Conservation (phyloP, 1,140 invertebrate genomes). For the Stegodyphus dumicola region DNA sequence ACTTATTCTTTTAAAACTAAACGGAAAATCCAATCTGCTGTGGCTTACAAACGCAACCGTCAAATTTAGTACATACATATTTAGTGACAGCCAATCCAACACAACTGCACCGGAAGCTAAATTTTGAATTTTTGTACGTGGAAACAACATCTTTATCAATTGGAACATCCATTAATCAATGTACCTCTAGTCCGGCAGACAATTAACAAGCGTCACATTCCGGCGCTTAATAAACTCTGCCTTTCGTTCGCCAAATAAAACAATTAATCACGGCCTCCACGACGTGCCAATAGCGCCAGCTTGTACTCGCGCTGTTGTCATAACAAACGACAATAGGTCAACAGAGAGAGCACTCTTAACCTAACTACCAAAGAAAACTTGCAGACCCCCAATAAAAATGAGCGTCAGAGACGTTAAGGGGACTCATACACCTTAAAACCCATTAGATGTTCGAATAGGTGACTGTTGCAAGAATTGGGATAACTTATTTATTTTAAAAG, state of each 20-base stretch:
- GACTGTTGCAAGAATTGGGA: too few species aligned
- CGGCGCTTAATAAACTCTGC: constrained; percentile 31
- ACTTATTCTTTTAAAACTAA: too few species aligned
- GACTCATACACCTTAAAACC: too few species aligned
- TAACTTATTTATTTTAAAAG: too few species aligned
- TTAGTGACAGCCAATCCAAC: too few species aligned
- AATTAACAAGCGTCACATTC: constrained; percentile 46
- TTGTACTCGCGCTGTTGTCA: constrained; percentile 9
- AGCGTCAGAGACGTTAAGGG: too few species aligned
- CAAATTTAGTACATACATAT: too few species aligned
- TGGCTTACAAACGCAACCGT: too few species aligned
- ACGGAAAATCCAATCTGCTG: too few species aligned
- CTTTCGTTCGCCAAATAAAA: constrained; percentile 43
- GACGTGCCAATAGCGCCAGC: constrained; percentile 46
- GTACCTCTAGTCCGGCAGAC: constrained; percentile 4
- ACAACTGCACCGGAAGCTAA: not conserved
- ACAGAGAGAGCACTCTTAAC: not conserved
- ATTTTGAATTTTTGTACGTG: constrained; percentile 13
- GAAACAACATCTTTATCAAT: not conserved
- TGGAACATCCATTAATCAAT: constrained; percentile 43
- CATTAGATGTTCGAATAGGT: too few species aligned
- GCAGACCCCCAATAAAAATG: not conserved
- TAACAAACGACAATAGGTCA: constrained; percentile 51
- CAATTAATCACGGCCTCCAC: constrained; percentile 21
- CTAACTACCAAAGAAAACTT: not conserved